Evolutionary conservation across 2,797 vertebrate genomes (phyloP).

Genomic region (Tangara arthus): DNA sequence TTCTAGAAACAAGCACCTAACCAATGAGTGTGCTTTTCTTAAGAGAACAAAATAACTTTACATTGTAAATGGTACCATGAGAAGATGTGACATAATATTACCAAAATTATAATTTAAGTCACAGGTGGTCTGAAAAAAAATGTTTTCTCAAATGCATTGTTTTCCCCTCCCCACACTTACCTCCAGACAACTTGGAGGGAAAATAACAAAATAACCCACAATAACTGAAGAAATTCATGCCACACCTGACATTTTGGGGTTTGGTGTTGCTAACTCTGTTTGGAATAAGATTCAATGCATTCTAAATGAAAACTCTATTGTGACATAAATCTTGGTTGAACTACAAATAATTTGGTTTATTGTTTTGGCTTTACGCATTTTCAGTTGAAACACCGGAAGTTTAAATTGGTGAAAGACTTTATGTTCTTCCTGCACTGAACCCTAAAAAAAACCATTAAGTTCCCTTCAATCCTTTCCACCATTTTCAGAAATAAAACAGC

Average conservation of each 20-base stretch:
- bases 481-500: neutral
- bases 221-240: neutral
- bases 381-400: neutral
- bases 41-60: neutral
- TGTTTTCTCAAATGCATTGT: neutral
- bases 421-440: neutral
- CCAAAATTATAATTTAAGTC: neutral
- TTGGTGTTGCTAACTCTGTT: neutral
- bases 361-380: neutral
- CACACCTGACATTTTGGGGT: rapidly evolving
- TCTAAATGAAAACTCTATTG: neutral
- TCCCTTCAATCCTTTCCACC: neutral
- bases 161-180: neutral
- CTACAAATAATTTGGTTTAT: neutral
- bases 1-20: neutral
- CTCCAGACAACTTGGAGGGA: neutral
- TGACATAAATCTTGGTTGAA: neutral
- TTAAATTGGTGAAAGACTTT: neutral
- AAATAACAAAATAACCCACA: neutral
- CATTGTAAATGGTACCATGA: rapidly evolving
- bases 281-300: neutral
- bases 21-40: neutral
- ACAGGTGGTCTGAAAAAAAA: neutral
- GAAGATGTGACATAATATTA: neutral
- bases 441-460: neutral